A percentile compares a stretch with the other conserved stretches of the same genome.
Evolutionary conservation across 30 jellyfish, hydroid and myxozoan genomes (phyloP).

Genomic region (Cassiopea andromeda): DNA sequence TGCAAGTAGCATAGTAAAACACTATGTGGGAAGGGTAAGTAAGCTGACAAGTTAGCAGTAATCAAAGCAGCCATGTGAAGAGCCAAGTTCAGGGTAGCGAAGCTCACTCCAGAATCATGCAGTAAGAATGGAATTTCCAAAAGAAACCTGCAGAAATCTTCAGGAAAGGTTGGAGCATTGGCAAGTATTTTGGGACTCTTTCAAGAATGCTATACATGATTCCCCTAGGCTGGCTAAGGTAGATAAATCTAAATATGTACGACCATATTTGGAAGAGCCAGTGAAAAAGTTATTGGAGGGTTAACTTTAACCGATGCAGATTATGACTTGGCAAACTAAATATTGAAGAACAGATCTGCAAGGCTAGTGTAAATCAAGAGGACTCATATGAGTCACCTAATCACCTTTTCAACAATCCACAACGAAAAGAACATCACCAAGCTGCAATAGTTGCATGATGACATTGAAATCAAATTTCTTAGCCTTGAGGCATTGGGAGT

Average conservation of each 20-base stretch:
- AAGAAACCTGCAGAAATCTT: slow-evolving; percentile 18
- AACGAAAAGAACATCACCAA: slow-evolving; percentile 17
- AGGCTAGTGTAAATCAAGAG: slow-evolving; percentile 45
- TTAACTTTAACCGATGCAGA: slow-evolving; percentile 43
- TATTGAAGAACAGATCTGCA: slow-evolving; percentile 29
- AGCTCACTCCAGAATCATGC: not conserved
- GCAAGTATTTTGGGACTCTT: slow-evolving; percentile 56
- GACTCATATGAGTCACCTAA: slow-evolving; percentile 41
- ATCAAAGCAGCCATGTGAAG: not conserved
- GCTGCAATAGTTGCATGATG: slow-evolving; percentile 37
- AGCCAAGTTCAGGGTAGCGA: not conserved
- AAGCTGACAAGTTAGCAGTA: not conserved
- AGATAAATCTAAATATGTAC: slow-evolving; percentile 36
- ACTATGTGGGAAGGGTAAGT: too few relatives aligned
- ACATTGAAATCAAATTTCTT: slow-evolving; percentile 44
- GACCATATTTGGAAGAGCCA: slow-evolving; percentile 37
- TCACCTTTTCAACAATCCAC: slow-evolving; percentile 9
- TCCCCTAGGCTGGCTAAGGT: slow-evolving; percentile 6
- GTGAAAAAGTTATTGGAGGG: slow-evolving; percentile 49
- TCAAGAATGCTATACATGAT: slow-evolving; percentile 54
- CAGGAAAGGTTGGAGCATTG: slow-evolving; percentile 46
- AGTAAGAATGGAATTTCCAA: slow-evolving; percentile 31
- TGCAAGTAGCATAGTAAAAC: too few relatives aligned
- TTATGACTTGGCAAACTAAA: slow-evolving; percentile 27
- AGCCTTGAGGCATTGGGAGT: slow-evolving; percentile 25